These are phyloP conservation scores for Dascillus cervinus DNA, from an alignment of 2,888 invertebrate genomes.

Conservation along the genomic window DNA sequence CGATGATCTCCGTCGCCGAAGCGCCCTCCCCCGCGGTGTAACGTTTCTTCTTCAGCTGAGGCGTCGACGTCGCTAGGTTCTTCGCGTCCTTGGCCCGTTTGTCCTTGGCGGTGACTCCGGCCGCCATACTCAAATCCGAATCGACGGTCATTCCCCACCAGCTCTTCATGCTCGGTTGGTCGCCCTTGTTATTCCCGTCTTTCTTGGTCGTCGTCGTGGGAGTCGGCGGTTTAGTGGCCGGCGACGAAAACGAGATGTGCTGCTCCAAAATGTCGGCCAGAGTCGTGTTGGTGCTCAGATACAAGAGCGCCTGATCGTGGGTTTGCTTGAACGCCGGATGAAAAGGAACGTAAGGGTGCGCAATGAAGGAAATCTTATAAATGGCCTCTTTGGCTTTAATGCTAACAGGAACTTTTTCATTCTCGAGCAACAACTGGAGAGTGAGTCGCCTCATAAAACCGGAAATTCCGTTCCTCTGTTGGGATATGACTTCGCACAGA, in stretches of 20 bases:
- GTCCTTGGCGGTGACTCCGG: slow-evolving; percentile 82
- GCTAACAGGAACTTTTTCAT: slow-evolving; percentile 74
- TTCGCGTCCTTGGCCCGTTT: slow-evolving; percentile 79
- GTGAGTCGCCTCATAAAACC: slow-evolving; percentile 84
- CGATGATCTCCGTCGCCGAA: slow-evolving; percentile 27
- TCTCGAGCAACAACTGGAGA: slow-evolving; percentile 77
- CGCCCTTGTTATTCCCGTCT: slow-evolving; percentile 23
- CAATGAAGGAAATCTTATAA: slow-evolving; percentile 34
- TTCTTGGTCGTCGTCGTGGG: slow-evolving; percentile 15
- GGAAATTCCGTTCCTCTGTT: slow-evolving; percentile 61
- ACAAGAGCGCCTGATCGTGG: slow-evolving; percentile 62
- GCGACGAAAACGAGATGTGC: slow-evolving; percentile 44
- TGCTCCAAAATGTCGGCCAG: slow-evolving; percentile 66
- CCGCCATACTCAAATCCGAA: slow-evolving; percentile 62
- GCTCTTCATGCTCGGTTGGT: slow-evolving; percentile 31
- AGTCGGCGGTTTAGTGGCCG: slow-evolving; percentile 20
- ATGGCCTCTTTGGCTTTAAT: slow-evolving; percentile 46
- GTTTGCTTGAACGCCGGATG: slow-evolving; percentile 70
- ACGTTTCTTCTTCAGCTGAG: slow-evolving; percentile 38
- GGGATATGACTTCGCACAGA: slow-evolving; percentile 66
- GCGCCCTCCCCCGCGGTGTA: slow-evolving; percentile 25
- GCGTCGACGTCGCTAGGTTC: slow-evolving; percentile 46
- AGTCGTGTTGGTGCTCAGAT: slow-evolving; percentile 68
- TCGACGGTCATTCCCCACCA: slow-evolving; percentile 43
- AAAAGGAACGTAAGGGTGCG: slow-evolving; percentile 37